A percentile compares a stretch with the other conserved stretches of the same genome.
Conservation (phyloP, 64 coral and sea anemone species). For the Pachyseris speciosa region DNA sequence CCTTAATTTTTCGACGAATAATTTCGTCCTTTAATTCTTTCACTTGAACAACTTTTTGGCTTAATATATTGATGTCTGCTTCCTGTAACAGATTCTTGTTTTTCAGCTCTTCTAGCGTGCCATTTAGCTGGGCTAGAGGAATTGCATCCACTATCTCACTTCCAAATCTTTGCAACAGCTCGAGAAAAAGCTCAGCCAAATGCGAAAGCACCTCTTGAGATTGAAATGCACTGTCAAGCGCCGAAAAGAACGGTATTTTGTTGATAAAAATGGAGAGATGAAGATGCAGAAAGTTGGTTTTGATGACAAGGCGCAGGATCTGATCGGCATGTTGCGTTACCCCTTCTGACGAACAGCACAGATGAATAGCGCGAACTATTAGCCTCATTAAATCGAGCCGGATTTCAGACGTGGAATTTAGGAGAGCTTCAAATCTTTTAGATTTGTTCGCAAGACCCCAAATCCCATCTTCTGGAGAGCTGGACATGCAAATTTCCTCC, state of each 20-base stretch:
- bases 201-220: neutral
- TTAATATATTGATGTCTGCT: neutral
- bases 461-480: neutral
- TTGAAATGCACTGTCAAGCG: neutral
- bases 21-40: neutral
- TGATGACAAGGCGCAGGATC: neutral
- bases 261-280: conserved; percentile 8
- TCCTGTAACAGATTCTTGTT: neutral
- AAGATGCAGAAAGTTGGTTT: neutral
- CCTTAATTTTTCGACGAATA: neutral
- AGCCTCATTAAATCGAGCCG: neutral
- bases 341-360: neutral
- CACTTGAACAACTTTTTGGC: neutral
- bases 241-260: neutral
- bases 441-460: neutral
- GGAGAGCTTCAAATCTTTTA: neutral
- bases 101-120: neutral
- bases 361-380: neutral
- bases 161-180: conserved; percentile 11
- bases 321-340: neutral
- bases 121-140: neutral
- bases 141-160: neutral
- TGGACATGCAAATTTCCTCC: neutral
- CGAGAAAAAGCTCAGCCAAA: neutral
- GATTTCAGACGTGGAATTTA: neutral